Evolutionary conservation across 2,113 vertebrate genomes (phyloP).

Genomic region (Spizaetus ornatus): DNA sequence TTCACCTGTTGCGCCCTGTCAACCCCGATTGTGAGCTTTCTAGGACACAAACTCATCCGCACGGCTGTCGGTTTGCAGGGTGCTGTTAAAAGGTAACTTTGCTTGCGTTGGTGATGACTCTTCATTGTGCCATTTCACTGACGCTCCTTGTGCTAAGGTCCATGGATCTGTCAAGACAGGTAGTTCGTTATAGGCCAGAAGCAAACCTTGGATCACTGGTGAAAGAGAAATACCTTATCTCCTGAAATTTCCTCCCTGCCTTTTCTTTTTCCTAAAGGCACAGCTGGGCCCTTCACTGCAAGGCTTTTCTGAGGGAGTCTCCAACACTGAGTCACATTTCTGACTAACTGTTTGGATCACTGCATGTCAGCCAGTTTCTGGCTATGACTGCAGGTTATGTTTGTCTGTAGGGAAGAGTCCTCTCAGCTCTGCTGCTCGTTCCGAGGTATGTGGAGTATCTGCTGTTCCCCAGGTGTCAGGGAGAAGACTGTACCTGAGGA

Average conservation of each 20-base stretch:
- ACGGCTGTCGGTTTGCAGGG: background rate
- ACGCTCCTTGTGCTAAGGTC: background rate
- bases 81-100: background rate
- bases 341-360: slow-evolving; percentile 16
- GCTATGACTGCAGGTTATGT: slow-evolving; percentile 18
- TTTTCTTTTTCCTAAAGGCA: background rate
- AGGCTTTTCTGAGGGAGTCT: slow-evolving; percentile 6
- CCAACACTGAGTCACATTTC: background rate
- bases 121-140: fast-evolving
- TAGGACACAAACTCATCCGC: background rate
- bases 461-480: background rate
- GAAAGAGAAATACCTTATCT: background rate
- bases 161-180: background rate
- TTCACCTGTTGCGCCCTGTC: background rate
- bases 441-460: background rate
- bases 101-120: fast-evolving
- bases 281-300: background rate
- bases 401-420: background rate
- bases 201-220: background rate
- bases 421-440: background rate
- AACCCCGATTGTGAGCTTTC: background rate
- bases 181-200: background rate
- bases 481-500: background rate
- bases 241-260: background rate
- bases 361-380: background rate